Evolutionary conservation across 2,797 vertebrate genomes (phyloP).

Genomic region (Trichosurus vulpecula): DNA sequence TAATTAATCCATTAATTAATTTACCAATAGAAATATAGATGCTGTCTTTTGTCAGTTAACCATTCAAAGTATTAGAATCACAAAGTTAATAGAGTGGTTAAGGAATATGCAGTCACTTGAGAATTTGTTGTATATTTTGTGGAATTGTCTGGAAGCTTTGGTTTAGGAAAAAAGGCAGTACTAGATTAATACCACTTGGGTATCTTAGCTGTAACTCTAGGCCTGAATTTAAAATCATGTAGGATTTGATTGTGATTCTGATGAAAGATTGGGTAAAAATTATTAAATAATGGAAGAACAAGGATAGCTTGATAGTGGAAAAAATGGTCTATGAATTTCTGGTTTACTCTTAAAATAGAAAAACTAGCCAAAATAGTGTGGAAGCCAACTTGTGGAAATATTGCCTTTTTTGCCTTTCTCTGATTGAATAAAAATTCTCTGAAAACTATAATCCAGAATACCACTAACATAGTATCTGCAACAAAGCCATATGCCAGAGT

Average conservation of each 20-base stretch:
- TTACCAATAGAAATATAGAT: neutral
- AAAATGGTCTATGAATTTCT: constrained; percentile 56
- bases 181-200: constrained; percentile 47
- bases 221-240: constrained; percentile 39
- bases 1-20: neutral
- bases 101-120: constrained; percentile 49
- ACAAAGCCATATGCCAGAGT: neutral
- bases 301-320: constrained; percentile 63
- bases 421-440: constrained; percentile 13
- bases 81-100: constrained; percentile 43
- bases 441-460: constrained; percentile 35
- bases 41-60: constrained; percentile 20
- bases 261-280: constrained; percentile 64
- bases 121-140: constrained; percentile 67
- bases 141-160: constrained; percentile 66
- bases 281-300: constrained; percentile 68
- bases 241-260: constrained; percentile 21
- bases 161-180: constrained; percentile 64
- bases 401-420: constrained; percentile 19
- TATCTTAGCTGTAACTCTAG: constrained; percentile 35
- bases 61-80: constrained; percentile 46
- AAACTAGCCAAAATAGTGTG: constrained; percentile 14
- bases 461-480: neutral
- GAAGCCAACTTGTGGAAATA: neutral
- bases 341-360: constrained; percentile 53